Evolutionary conservation across 2,888 invertebrate species (phyloP).

Genomic region (Aleiodes leptofemur): DNA sequence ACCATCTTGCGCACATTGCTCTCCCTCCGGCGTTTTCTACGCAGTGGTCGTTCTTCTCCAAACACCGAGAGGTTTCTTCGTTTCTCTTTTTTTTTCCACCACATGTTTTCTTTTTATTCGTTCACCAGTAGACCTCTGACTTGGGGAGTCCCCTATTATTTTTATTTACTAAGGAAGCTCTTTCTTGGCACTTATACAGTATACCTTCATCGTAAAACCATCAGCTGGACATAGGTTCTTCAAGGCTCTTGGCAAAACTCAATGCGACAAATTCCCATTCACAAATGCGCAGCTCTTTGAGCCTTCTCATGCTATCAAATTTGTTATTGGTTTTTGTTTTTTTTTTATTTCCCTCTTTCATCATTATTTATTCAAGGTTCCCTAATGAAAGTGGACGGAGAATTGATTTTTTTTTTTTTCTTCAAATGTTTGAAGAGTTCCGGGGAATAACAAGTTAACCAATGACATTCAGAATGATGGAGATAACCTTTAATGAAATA

Average conservation of each 20-base stretch:
- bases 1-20: slow-evolving; percentile 37
- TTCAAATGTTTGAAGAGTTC: neutral
- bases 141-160: slow-evolving; percentile 37
- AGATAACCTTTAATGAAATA: slow-evolving; percentile 15
- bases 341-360: slow-evolving; percentile 2
- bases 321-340: slow-evolving; percentile 5
- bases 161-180: slow-evolving; percentile 38
- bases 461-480: neutral
- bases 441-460: neutral
- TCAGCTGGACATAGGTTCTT: slow-evolving; percentile 15
- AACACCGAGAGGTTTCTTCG: slow-evolving; percentile 10
- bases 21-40: slow-evolving; percentile 20
- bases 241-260: slow-evolving; percentile 23
- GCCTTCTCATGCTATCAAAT: neutral
- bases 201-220: slow-evolving; percentile 26
- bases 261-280: slow-evolving; percentile 30
- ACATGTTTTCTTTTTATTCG: slow-evolving; percentile 22
- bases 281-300: neutral
- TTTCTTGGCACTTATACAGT: neutral
- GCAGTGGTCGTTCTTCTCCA: slow-evolving; percentile 3
- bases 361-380: neutral
- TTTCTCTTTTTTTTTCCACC: slow-evolving; percentile 24
- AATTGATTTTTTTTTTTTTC: neutral
- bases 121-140: slow-evolving; percentile 25
- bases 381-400: neutral